Base-by-base conservation (phyloP, 2,888 invertebrate genomes). In the Drosophila engyochracea region DNA sequence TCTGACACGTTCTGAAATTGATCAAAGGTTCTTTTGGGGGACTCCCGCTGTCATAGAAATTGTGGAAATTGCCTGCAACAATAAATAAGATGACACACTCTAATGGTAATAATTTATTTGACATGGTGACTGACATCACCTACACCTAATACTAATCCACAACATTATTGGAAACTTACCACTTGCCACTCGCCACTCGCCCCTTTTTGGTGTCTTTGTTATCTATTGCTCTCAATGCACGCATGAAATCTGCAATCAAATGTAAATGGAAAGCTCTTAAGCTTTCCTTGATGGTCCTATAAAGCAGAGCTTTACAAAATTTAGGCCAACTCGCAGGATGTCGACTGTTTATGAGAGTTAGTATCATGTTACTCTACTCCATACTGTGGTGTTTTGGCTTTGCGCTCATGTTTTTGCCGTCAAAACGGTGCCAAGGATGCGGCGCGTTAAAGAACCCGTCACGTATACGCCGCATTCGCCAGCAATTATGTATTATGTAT, bases 381-480 rank as follows among this genome's bases (percentile, higher is more conserved):
- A 41, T 28, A 51, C 35, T 41, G 54, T 72, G 54, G 41, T 16
- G 16, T 35, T 63, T 52, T 10, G 44, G 35, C 33, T 31, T 53
- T 54, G 33, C 25, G 54, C 37, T 35, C 39, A 37, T 73, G 16
- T 60, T 69, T 69, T 65, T 25, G 62, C 28, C 65, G 28, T 52
- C 16, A 14, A 49, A 74, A 70, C 55, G 82, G 74, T 83, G 89
- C 81, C 85, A 89, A 89, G 89, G 89, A 85, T 89, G 82, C 61
- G 74, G 31, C 39, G 57, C 67, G 73, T 49, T 73, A 55, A 69
- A 63, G 73, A 71, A 74, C 69, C 70, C 77, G 81, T 85, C 88
- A 89, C 85, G 85, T 89, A 85, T 85, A 82, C 89, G 87, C 69
- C 81, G 81, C 86, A 81, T 84, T 82, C 77, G 82, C 82, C 85